phyloP scores from a whole-genome alignment of 2,113 vertebrate genomes.

The Rhagologus leucostigma region DNA sequence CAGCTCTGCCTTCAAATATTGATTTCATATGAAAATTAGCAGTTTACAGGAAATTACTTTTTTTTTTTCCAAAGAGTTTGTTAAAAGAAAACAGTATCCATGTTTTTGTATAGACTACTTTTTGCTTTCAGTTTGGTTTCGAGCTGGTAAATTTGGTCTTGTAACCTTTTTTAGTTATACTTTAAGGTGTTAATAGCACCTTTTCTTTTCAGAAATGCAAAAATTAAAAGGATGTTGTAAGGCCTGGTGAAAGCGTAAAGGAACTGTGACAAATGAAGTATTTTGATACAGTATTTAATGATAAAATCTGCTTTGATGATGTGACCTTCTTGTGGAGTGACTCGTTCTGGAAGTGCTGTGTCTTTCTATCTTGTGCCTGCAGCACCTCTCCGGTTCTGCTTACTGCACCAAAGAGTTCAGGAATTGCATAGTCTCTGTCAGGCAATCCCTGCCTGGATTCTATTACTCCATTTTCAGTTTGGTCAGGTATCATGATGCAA shows the following conservation, averaged over 20 bases:
- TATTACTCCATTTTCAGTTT: neutral
- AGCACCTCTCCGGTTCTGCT: neutral
- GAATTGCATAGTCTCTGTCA: neutral
- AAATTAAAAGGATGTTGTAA: neutral
- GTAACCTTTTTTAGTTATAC: neutral
- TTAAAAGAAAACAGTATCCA: neutral
- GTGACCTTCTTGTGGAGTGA: no score
- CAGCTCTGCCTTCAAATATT: neutral
- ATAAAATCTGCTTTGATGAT: neutral
- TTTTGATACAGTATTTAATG: neutral
- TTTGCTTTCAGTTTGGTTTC: neutral
- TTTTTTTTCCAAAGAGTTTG: neutral
- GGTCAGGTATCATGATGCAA: neutral
- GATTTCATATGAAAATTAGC: neutral
- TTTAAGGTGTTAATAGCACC: neutral
- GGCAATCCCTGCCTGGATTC: neutral
- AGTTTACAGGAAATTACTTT: fast-evolving
- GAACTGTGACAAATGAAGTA: neutral
- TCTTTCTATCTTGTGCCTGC: neutral
- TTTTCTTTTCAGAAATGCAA: neutral
- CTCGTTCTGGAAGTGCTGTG: neutral
- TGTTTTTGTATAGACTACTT: neutral
- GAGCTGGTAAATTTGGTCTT: neutral
- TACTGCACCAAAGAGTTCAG: neutral
- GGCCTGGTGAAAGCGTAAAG: neutral